phyloP scores from a whole-genome alignment of 2,113 vertebrate genomes.

The Grammomys surdaster region DNA sequence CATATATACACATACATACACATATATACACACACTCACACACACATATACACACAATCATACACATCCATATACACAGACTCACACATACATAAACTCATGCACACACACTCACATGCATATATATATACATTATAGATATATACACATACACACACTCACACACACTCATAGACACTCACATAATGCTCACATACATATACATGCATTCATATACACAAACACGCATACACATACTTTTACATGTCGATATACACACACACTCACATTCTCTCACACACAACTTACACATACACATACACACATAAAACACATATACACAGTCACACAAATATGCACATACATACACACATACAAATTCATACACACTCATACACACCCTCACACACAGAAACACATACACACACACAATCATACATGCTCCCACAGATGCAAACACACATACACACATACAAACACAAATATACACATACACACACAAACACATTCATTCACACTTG shows the following conservation, averaged over 20 bases:
- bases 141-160: constrained; percentile 44
- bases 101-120: constrained; percentile 14
- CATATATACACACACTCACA: no score
- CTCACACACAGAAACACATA: neutral
- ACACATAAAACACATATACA: neutral
- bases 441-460: no score
- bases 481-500: neutral
- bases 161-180: constrained; percentile 1
- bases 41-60: no score
- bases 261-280: constrained; percentile 41
- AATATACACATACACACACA: neutral
- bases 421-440: neutral
- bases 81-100: neutral
- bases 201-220: neutral
- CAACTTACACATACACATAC: neutral
- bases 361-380: neutral
- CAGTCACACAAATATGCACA: neutral
- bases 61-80: no score
- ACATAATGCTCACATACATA: neutral
- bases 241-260: no score
- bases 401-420: no score
- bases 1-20: no score
- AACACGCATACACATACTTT: constrained; percentile 47
- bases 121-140: neutral
- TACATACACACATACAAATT: neutral